Conservation (phyloP, 1,140 invertebrate genomes). For the Drosophila nikananu region DNA sequence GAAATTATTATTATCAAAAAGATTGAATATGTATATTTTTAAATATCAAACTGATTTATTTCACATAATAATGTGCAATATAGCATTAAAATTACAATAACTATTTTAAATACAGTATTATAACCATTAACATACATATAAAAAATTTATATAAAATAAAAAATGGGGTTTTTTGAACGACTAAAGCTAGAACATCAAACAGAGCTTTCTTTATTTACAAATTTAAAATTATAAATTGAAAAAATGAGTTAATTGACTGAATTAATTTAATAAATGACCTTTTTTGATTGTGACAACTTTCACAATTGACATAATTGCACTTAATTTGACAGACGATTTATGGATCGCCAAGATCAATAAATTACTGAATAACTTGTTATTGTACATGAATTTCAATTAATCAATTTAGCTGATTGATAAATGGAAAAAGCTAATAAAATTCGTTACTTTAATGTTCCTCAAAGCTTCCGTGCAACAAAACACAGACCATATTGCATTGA, state of each 20-base stretch:
- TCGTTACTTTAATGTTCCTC: neutral
- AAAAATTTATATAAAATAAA: no score
- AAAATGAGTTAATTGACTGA: neutral
- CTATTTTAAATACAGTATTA: no score
- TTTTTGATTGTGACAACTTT: neutral
- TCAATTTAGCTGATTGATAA: neutral
- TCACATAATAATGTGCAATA: no score
- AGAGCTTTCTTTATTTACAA: neutral
- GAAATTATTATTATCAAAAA: no score
- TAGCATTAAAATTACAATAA: no score
- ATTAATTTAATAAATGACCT: neutral
- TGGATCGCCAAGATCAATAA: constrained; percentile 2
- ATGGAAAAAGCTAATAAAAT: neutral
- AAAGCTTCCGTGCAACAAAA: neutral
- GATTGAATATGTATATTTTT: no score
- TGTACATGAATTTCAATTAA: neutral
- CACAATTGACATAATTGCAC: constrained; percentile 1
- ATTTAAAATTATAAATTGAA: no score
- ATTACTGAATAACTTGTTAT: neutral
- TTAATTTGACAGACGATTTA: constrained; percentile 19
- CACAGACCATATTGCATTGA: constrained; percentile 26
- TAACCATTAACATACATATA: no score
- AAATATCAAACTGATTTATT: no score
- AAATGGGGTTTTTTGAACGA: neutral
- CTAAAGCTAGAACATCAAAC: neutral